Percentiles rank a stretch among this genome's conserved stretches.
Evolutionary conservation across 2,113 vertebrate species (phyloP).

Genomic region (human): DNA sequence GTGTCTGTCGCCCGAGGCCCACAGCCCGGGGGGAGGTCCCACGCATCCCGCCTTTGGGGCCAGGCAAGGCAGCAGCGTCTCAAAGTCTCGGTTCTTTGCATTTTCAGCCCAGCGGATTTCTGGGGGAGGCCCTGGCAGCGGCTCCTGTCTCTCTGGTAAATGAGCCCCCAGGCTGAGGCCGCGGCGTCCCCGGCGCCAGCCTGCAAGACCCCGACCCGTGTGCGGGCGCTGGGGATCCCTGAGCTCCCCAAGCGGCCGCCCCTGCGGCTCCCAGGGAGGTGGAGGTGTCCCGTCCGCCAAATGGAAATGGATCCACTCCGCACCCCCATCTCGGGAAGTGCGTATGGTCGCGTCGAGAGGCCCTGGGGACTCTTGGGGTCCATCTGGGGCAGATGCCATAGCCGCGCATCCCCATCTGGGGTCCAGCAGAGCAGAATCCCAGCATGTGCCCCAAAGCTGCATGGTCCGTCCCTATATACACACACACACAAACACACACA

Average conservation of each 20-base stretch:
- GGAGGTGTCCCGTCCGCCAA: constrained; percentile 56
- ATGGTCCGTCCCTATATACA: constrained; percentile 14
- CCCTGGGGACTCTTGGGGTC: not conserved
- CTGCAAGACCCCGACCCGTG: constrained; percentile 73
- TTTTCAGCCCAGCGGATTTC: constrained; percentile 84
- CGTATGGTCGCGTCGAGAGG: constrained; percentile 2
- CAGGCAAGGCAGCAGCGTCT: constrained; percentile 49
- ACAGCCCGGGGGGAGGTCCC: not conserved
- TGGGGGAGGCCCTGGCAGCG: constrained; percentile 82
- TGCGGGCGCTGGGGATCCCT: constrained; percentile 47
- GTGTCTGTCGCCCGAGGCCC: not conserved
- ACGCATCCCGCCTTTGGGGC: not conserved
- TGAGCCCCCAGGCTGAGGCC: constrained; percentile 81
- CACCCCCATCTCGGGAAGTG: constrained; percentile 60
- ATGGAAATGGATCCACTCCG: constrained; percentile 30
- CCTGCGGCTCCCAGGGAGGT: constrained; percentile 48
- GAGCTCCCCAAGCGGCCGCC: not conserved
- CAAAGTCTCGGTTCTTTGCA: constrained; percentile 83
- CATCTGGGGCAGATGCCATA: not conserved
- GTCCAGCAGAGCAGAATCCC: not conserved
- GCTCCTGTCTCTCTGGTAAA: constrained; percentile 86
- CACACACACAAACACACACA: not conserved
- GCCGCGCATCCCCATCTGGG: constrained; percentile 50
- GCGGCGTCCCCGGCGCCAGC: constrained; percentile 70
- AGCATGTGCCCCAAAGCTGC: constrained; percentile 80